Percentiles rank a stretch among this genome's conserved stretches.
These are phyloP conservation scores for Eulacestoma nigropectus DNA, from an alignment of 2,113 vertebrate species.

Conservation along the genomic window DNA sequence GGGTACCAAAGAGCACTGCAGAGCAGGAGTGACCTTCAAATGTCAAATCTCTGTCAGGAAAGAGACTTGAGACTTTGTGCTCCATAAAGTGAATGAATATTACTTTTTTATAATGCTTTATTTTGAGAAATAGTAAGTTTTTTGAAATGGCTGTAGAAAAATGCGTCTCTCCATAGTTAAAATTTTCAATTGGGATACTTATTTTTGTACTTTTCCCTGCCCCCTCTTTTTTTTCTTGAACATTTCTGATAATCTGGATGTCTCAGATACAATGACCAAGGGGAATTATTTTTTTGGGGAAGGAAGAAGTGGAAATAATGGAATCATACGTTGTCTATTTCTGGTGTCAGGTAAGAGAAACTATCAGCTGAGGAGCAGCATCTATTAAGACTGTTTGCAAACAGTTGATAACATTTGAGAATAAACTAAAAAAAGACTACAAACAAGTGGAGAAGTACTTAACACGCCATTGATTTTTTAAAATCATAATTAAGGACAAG, in stretches of 20 bases:
- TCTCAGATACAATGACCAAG: not conserved
- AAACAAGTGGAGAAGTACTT: not conserved
- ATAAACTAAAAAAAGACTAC: not conserved
- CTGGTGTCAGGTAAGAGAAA: not conserved
- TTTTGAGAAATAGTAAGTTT: not conserved
- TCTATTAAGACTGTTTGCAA: not conserved
- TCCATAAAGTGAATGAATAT: not conserved
- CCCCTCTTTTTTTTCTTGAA: not conserved
- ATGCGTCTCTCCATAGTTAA: not conserved
- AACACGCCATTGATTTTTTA: not conserved
- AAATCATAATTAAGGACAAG: not conserved
- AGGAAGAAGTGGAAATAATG: not conserved
- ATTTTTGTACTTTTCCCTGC: not conserved
- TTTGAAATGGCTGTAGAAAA: not conserved
- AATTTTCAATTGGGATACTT: not conserved
- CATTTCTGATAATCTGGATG: not conserved
- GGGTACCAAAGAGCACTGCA: not conserved
- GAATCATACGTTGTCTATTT: not conserved
- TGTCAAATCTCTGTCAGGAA: not conserved
- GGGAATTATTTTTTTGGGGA: not conserved
- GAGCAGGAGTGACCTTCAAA: not conserved
- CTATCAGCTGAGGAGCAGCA: not conserved
- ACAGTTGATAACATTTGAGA: not conserved
- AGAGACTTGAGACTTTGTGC: not conserved
- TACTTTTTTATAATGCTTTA: not conserved